Evolutionary conservation across 2,113 vertebrate genomes (phyloP), one percentile per base, ranked within the genome.

Genomic region (Xyrauchen texanus): DNA sequence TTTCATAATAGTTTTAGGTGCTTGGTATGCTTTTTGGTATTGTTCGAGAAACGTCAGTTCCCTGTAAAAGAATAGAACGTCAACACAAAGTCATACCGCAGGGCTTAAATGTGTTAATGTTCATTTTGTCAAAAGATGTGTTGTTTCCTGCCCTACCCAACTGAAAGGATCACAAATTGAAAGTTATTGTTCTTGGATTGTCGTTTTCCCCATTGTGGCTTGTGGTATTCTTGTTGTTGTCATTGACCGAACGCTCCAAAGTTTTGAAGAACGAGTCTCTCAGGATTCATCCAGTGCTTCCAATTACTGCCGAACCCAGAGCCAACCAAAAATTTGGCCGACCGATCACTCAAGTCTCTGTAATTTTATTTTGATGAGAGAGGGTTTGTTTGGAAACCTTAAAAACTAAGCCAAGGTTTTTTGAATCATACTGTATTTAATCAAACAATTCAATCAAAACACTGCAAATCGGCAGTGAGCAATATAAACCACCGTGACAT

Each of bases 141-240:
- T 34, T 66, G 21, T 58, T 58, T 58, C 53, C 13, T 58, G 69
- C 57, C 53, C 21, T 45, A 44, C 52, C 51, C 52, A 15, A 34
- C 52, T 58, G 49, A 68, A 58, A 57, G 12, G 44, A 44, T 55
- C 16, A 55, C 51, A 55, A 44, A 70, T 2, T 46, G 42, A 60
- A 16, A 4, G 7, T 46, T 72, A 72, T 11, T 60, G 44, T 10
- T 16, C 6, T 21, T 51, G 21, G 21, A 34, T 34, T 34, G 21
- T 34, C 21, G 3, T 34, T 34, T 34, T 34, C 21, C 21, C 21
- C 21, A 34, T 1, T 34, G 68, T 53, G 16, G 67, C 49, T 42
- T 69, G 16, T 42, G 67, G 51, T 69, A 9, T 69, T 69, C 16
- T 60, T 53, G 52, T 12, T 70, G 7, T 66, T 66, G 63, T 46